Conservation (phyloP, 2,888 invertebrate genomes). For the Graphium colonna region DNA sequence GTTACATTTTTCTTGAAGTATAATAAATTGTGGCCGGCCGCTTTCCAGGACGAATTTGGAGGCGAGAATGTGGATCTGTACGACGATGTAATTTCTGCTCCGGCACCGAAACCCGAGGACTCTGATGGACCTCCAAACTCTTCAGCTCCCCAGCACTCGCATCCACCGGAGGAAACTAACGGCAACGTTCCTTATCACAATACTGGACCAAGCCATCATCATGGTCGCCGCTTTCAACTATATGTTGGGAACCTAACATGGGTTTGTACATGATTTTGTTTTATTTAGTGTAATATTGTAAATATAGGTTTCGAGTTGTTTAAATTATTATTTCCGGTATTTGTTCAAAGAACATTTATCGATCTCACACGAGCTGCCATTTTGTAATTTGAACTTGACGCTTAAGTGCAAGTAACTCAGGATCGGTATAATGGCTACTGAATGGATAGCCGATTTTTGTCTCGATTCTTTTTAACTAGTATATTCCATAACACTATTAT, state of each 20-base stretch:
- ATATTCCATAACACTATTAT: too few species aligned
- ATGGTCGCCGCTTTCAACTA: constrained; percentile 92
- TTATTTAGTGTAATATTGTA: constrained; percentile 62
- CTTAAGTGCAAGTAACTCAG: background rate
- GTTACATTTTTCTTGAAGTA: background rate
- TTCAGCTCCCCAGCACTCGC: constrained; percentile 71
- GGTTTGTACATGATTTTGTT: constrained; percentile 84
- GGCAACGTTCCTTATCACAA: constrained; percentile 84
- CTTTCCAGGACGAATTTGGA: constrained; percentile 87
- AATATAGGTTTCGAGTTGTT: constrained; percentile 52
- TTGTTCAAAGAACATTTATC: constrained; percentile 38
- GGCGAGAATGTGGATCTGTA: constrained; percentile 95
- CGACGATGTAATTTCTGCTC: constrained; percentile 95
- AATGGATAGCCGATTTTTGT: background rate
- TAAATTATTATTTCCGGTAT: constrained; percentile 35
- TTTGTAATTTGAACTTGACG: constrained; percentile 27
- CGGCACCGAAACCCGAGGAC: constrained; percentile 81
- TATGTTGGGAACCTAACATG: constrained; percentile 99
- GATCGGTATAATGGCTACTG: background rate
- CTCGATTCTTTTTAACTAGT: too few species aligned
- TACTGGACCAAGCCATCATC: constrained; percentile 84
- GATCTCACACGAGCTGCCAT: constrained; percentile 28
- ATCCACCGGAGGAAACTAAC: constrained; percentile 84
- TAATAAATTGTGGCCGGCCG: constrained; percentile 32
- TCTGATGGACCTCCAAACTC: constrained; percentile 80